Evolutionary conservation across 2,797 vertebrate genomes (phyloP), one percentile per base, ranked within the genome.

Genomic region (Tarsius wallacei): DNA sequence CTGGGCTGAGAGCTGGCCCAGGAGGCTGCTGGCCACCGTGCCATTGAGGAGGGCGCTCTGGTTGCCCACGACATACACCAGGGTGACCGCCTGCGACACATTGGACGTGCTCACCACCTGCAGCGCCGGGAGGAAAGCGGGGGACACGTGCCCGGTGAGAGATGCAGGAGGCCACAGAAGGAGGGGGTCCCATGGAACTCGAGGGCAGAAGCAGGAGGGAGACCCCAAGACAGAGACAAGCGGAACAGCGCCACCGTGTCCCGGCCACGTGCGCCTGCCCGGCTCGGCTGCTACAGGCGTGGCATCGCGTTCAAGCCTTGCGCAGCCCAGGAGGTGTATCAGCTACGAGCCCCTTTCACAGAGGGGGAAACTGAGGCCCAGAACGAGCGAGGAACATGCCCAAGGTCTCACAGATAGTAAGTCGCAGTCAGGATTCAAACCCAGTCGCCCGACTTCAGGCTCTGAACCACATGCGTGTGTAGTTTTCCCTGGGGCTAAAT

Each of bases 1-100:
- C 98, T 99, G 99, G 42, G 99, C 99, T 0, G 99, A 99, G 97
- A 99, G 99, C 98, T 99, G 99, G 98, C 99, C 99, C 81, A 99
- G 99, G 88, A 99, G 99, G 98, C 99, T 99, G 99, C 99, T 99
- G 98, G 99, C 99, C 70, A 98, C 96, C 0, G 99, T 99, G 97
- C 99, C 99, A 22, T 99, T 99, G 96, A 99, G 99, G 93, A 99
- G 98, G 51, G 98, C 98, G 95, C 99, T 99, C 97, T 99, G 99
- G 97, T 99, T 99, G 98, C 97, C 99, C 98, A 99, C 99, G 92
- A 99, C 98, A 15, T 99, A 99, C 98, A 99, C 99, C 98, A 99
- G 90, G 64, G 99, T 99, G 97, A 99, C 99, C 74, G 99, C 98
- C 87, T 99, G 99, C 90, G 99, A 99, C 78, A 99, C 98, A 2